Conservation (phyloP, 2,797 vertebrate genomes). For the Schizothorax lantsangensis region DNA sequence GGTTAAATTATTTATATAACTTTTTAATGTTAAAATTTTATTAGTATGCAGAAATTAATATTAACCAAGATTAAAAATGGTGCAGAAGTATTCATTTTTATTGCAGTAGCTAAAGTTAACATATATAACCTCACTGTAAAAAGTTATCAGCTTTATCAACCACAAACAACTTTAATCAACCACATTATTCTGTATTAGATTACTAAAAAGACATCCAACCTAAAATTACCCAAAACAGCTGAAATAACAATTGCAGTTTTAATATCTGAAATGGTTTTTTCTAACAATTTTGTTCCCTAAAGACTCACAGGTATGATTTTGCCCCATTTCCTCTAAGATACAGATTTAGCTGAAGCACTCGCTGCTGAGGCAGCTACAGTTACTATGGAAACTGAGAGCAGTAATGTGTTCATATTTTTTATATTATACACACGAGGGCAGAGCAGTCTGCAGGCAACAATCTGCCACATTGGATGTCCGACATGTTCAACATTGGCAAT, state of each 20-base stretch:
- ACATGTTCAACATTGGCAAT: not conserved
- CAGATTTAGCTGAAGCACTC: not conserved
- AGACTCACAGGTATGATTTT: slow-evolving; percentile 35
- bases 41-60: too few relatives aligned
- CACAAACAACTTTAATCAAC: not conserved
- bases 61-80: not conserved
- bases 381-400: slow-evolving; percentile 56
- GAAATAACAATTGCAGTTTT: not conserved
- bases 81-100: not conserved
- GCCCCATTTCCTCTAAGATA: slow-evolving; percentile 42
- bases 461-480: slow-evolving; percentile 5
- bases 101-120: not conserved
- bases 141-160: not conserved
- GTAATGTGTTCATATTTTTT: slow-evolving; percentile 43
- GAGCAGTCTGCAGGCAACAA: slow-evolving; percentile 19
- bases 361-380: slow-evolving; percentile 48
- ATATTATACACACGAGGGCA: slow-evolving; percentile 33
- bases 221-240: not conserved
- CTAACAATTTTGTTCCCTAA: not conserved
- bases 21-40: too few relatives aligned
- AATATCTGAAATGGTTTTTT: not conserved
- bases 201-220: not conserved
- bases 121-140: not conserved
- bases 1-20: not conserved
- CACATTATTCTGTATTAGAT: not conserved